Evolutionary conservation across 2,113 vertebrate species (phyloP).

Genomic region (Leucoraja erinaceus): DNA sequence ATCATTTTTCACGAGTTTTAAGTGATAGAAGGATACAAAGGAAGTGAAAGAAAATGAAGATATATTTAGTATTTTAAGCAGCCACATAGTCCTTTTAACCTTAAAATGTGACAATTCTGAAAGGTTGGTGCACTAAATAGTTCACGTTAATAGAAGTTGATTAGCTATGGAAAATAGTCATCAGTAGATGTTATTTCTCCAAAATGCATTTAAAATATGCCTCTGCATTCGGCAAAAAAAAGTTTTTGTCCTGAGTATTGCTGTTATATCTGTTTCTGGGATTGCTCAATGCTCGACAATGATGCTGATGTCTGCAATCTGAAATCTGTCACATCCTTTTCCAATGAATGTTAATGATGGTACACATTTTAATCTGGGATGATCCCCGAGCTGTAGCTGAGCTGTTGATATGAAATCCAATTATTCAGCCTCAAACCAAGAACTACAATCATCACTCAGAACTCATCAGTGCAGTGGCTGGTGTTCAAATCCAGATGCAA

Average conservation of each 20-base stretch:
- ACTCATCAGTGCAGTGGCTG: conserved; percentile 32
- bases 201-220: background rate
- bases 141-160: background rate
- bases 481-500: conserved; percentile 25
- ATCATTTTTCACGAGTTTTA: background rate
- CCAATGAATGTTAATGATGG: conserved; percentile 93
- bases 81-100: no score
- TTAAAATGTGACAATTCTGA: background rate
- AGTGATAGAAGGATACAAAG: background rate
- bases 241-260: background rate
- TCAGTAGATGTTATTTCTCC: background rate
- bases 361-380: conserved; percentile 83
- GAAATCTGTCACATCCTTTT: conserved; percentile 40
- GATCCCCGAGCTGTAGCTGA: conserved; percentile 83
- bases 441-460: conserved; percentile 23
- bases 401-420: conserved; percentile 93
- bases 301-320: conserved; percentile 36
- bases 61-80: background rate
- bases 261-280: conserved; percentile 1
- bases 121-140: background rate
- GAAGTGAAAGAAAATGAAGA: background rate
- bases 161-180: background rate
- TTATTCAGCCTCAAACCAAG: conserved; percentile 80
- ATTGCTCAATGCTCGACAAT: conserved; percentile 24
- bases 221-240: background rate